These are phyloP conservation scores for Apodemus sylvaticus DNA, from an alignment of 2,113 vertebrate genomes.

Conservation along the genomic window DNA sequence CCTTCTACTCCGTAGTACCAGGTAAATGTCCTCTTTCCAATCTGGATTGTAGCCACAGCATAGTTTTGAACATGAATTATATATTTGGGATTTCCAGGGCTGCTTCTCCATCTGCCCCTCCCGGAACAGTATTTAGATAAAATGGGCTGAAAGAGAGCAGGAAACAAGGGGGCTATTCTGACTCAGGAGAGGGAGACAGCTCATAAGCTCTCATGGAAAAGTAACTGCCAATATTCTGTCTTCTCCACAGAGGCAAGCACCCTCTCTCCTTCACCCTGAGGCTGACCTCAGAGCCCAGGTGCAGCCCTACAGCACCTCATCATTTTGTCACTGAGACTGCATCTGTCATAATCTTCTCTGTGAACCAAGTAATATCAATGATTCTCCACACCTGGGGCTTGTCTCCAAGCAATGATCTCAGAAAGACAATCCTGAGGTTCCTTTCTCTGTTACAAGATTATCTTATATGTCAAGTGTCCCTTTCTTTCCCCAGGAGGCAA, in stretches of 20 bases:
- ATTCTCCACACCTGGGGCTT: constrained; percentile 55
- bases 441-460: constrained; percentile 61
- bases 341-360: constrained; percentile 40
- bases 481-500: constrained; percentile 38
- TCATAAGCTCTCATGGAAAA: constrained; percentile 5
- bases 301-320: neutral
- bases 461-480: constrained; percentile 50
- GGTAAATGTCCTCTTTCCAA: neutral
- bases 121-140: constrained; percentile 8
- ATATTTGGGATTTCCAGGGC: constrained; percentile 24
- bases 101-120: neutral
- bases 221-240: neutral
- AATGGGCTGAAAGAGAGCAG: neutral
- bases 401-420: constrained; percentile 45
- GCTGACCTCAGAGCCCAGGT: constrained; percentile 36
- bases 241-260: neutral
- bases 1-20: neutral
- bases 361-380: constrained; percentile 49
- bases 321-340: constrained; percentile 39
- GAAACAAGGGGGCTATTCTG: constrained; percentile 21
- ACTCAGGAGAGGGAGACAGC: neutral
- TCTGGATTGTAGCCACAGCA: neutral
- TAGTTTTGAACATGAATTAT: constrained; percentile 6
- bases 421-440: constrained; percentile 26
- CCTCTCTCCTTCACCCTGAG: constrained; percentile 15